Evolutionary conservation across 2,888 invertebrate genomes (phyloP).

Genomic region (Drosophila seclusa): DNA sequence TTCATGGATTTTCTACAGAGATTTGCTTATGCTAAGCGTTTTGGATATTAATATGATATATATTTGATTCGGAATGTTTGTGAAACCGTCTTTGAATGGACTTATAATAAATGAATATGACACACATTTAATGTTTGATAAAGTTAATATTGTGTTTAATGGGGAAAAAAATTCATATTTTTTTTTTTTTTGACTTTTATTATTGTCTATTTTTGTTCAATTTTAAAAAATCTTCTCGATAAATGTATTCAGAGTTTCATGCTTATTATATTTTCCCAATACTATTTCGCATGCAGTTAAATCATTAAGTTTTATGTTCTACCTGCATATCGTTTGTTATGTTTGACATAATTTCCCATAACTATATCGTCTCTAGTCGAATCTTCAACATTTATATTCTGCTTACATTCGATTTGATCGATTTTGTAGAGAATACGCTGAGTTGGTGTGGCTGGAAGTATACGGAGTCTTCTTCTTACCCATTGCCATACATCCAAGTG

Average conservation of each 20-base stretch:
- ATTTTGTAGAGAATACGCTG: constrained; percentile 30
- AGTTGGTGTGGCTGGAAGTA: constrained; percentile 6
- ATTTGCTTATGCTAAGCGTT: not conserved
- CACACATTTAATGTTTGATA: not conserved
- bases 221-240: not conserved
- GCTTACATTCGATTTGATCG: not conserved
- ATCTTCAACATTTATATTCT: not conserved
- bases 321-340: not conserved
- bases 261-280: not conserved
- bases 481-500: constrained; percentile 56
- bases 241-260: not conserved
- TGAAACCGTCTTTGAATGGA: not conserved
- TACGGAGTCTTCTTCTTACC: not conserved
- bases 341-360: not conserved
- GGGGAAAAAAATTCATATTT: not conserved
- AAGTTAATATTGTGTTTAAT: not conserved
- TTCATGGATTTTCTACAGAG: constrained; percentile 5
- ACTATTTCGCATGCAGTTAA: not conserved
- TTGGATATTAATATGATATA: not conserved
- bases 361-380: not conserved
- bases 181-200: not conserved
- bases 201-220: not conserved
- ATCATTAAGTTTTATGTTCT: not conserved
- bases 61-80: not conserved
- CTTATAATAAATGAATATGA: not conserved